These are phyloP conservation scores for Hypomecis atomaria DNA, from an alignment of 2,888 invertebrate species.

Conservation along the genomic window DNA sequence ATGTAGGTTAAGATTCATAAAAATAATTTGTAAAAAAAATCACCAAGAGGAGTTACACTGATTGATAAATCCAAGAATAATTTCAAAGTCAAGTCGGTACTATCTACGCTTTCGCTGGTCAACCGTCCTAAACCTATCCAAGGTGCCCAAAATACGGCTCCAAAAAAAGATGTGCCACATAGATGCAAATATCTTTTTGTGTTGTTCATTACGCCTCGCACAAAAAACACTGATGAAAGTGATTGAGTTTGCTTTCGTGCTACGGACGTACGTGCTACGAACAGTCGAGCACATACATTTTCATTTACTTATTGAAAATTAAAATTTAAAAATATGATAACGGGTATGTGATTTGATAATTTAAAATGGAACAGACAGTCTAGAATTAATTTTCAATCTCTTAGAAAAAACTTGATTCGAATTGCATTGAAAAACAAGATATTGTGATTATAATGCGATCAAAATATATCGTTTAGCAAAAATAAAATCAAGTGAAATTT, in stretches of 20 bases:
- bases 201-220: constrained; percentile 68
- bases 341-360: too few relatives aligned
- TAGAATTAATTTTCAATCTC: too few relatives aligned
- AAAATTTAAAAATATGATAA: too few relatives aligned
- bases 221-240: constrained; percentile 76
- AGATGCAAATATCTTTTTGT: constrained; percentile 79
- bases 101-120: constrained; percentile 45
- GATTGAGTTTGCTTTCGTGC: constrained; percentile 75
- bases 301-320: too few relatives aligned
- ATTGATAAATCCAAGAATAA: background rate
- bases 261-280: constrained; percentile 39
- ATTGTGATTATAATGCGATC: too few relatives aligned
- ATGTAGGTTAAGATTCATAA: too few relatives aligned
- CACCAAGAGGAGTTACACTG: background rate
- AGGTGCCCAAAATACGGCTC: constrained; percentile 64
- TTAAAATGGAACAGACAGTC: too few relatives aligned
- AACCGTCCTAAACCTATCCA: constrained; percentile 50
- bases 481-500: too few relatives aligned
- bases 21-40: background rate
- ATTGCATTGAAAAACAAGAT: too few relatives aligned
- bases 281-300: constrained; percentile 22
- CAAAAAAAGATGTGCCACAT: constrained; percentile 78
- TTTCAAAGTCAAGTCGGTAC: background rate
- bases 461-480: too few relatives aligned
- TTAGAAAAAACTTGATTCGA: too few relatives aligned